phyloP scores from a whole-genome alignment of 2,888 invertebrate species.

The Schrankia costaestrigalis region DNA sequence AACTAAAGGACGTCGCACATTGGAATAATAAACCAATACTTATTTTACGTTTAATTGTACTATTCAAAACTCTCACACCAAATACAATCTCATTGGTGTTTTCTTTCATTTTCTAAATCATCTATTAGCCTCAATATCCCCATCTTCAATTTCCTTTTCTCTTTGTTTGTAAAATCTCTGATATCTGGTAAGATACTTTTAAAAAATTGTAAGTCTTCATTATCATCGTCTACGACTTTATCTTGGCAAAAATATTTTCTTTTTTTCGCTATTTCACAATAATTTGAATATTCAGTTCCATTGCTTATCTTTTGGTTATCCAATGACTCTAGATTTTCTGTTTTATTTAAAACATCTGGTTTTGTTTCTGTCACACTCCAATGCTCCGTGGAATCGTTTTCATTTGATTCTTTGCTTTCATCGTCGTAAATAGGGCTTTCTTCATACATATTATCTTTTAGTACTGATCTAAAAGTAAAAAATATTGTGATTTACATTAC shows the following conservation, averaged over 20 bases:
- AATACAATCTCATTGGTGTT: constrained; percentile 7
- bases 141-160: constrained; percentile 76
- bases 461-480: constrained; percentile 4
- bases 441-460: constrained; percentile 9
- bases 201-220: constrained; percentile 67
- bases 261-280: constrained; percentile 16
- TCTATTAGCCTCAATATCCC: constrained; percentile 73
- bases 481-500: constrained; percentile 2
- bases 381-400: constrained; percentile 22
- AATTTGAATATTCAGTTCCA: constrained; percentile 7
- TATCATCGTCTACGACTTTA: constrained; percentile 27
- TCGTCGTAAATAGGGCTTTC: constrained; percentile 13
- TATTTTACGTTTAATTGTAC: neutral
- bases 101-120: constrained; percentile 47
- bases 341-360: constrained; percentile 17
- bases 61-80: neutral
- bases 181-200: constrained; percentile 77
- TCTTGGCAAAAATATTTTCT: constrained; percentile 20
- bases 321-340: constrained; percentile 3
- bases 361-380: constrained; percentile 29
- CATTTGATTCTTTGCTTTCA: constrained; percentile 18
- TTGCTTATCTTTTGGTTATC: constrained; percentile 5
- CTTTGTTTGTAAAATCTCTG: constrained; percentile 63
- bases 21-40: too few relatives aligned
- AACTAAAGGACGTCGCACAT: too few relatives aligned